These are phyloP conservation scores for Chalcis sispes DNA, from an alignment of 2,888 invertebrate species.

Conservation along the genomic window DNA sequence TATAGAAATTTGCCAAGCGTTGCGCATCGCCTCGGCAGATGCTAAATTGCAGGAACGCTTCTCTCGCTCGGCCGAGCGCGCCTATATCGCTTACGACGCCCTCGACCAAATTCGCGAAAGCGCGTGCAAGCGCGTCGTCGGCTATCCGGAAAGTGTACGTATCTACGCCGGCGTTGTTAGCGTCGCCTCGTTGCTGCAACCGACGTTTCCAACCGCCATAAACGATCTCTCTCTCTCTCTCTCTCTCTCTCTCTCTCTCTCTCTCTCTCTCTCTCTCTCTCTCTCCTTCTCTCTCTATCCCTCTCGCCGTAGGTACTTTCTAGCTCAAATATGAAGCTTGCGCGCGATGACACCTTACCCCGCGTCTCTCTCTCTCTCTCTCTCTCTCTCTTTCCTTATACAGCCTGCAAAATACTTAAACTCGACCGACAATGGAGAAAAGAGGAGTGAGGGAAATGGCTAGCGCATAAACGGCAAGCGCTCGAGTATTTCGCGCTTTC, in stretches of 20 bases:
- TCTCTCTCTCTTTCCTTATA: neutral
- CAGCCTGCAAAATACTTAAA: conserved; percentile 9
- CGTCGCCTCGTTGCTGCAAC: conserved; percentile 41
- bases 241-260: conserved; percentile 60
- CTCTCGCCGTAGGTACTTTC: no score
- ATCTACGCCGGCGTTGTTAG: conserved; percentile 21
- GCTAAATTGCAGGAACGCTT: no score
- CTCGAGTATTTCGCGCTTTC: conserved; percentile 56
- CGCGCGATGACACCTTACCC: conserved; percentile 6
- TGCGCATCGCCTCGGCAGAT: no score
- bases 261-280: no score
- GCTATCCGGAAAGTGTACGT: neutral
- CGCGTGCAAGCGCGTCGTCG: neutral
- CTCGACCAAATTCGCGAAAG: conserved; percentile 22
- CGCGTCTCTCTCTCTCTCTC: no score
- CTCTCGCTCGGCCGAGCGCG: neutral
- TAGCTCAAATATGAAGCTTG: conserved; percentile 15
- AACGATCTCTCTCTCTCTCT: conserved; percentile 66
- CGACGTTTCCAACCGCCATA: conserved; percentile 69
- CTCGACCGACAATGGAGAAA: neutral
- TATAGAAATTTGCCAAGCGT: neutral
- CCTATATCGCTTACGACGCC: neutral
- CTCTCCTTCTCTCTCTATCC: no score
- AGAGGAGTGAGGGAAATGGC: neutral
- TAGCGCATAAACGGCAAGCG: conserved; percentile 38